Conservation (phyloP, 2,797 vertebrate genomes). For the Thamnophis elegans region DNA sequence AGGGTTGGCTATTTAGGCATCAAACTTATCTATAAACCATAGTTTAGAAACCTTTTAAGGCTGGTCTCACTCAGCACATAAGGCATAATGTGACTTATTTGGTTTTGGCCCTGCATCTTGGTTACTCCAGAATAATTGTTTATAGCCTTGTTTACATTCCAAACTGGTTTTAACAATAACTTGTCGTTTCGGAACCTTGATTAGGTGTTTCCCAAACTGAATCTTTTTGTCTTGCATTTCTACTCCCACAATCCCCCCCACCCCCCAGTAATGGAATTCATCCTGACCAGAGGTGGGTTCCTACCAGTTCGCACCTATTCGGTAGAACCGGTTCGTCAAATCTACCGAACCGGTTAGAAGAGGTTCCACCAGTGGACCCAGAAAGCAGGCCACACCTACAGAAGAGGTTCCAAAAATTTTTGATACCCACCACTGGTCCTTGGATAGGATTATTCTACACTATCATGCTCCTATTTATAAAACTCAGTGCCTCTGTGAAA, state of each 20-base stretch:
- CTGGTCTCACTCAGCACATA: neutral
- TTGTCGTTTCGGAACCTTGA: neutral
- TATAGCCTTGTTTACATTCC: neutral
- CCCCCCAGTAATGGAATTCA: neutral
- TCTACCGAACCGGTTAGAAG: too few species aligned
- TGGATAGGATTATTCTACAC: too few species aligned
- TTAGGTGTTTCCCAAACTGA: neutral
- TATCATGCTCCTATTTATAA: too few species aligned
- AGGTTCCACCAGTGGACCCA: too few species aligned
- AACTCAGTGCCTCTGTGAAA: too few species aligned
- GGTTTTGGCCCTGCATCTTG: neutral
- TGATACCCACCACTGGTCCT: too few species aligned
- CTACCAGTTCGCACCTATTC: too few species aligned
- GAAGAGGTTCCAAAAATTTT: too few species aligned
- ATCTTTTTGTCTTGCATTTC: neutral
- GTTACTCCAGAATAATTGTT: neutral
- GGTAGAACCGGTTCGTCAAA: too few species aligned
- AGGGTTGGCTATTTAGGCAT: neutral
- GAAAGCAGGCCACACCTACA: too few species aligned
- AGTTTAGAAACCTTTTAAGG: neutral
- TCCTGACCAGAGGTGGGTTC: too few species aligned
- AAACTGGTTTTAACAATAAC: neutral
- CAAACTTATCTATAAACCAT: neutral
- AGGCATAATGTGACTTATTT: neutral
- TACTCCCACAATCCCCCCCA: neutral